Conservation (phyloP, 1,140 invertebrate genomes). For the Copidosoma floridanum region DNA sequence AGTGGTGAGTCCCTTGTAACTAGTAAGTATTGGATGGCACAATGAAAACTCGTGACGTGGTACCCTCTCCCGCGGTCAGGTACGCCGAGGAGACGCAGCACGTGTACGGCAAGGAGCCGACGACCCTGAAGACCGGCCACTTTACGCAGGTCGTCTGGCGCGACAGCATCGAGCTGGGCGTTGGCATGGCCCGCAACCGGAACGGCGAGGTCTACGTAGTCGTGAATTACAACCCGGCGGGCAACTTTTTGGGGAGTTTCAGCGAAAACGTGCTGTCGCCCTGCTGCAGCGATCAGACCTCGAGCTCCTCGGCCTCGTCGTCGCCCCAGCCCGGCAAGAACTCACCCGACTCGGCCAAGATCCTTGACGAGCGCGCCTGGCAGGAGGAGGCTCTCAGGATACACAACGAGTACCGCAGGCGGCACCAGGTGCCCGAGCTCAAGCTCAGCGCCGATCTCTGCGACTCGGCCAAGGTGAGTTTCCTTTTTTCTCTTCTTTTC, state of each 20-base stretch:
- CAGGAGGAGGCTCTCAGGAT: slow-evolving; percentile 65
- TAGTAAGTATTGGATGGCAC: no score
- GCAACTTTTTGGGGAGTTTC: slow-evolving; percentile 80
- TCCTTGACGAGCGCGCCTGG: slow-evolving; percentile 55
- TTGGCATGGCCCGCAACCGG: slow-evolving; percentile 69
- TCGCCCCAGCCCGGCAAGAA: not conserved
- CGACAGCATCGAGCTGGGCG: slow-evolving; percentile 71
- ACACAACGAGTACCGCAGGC: slow-evolving; percentile 76
- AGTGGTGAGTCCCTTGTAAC: slow-evolving; percentile 62
- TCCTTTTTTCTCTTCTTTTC: not conserved
- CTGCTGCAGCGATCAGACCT: not conserved
- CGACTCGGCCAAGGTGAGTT: slow-evolving; percentile 57
- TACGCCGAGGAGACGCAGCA: slow-evolving; percentile 52
- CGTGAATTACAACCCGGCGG: slow-evolving; percentile 82
- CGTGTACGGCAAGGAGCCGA: slow-evolving; percentile 66
- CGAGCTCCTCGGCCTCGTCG: not conserved
- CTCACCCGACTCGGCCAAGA: not conserved
- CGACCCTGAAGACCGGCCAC: slow-evolving; percentile 65
- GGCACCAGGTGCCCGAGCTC: slow-evolving; percentile 68
- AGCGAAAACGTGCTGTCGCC: slow-evolving; percentile 69
- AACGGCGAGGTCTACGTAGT: slow-evolving; percentile 78
- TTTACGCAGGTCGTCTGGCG: slow-evolving; percentile 83
- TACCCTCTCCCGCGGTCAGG: slow-evolving; percentile 35
- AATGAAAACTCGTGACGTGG: not conserved
- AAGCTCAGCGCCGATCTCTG: slow-evolving; percentile 61